Percentiles rank a stretch among this genome's conserved stretches.
Evolutionary conservation across 2,113 vertebrate species (phyloP).

Genomic region (Theristicus caerulescens): DNA sequence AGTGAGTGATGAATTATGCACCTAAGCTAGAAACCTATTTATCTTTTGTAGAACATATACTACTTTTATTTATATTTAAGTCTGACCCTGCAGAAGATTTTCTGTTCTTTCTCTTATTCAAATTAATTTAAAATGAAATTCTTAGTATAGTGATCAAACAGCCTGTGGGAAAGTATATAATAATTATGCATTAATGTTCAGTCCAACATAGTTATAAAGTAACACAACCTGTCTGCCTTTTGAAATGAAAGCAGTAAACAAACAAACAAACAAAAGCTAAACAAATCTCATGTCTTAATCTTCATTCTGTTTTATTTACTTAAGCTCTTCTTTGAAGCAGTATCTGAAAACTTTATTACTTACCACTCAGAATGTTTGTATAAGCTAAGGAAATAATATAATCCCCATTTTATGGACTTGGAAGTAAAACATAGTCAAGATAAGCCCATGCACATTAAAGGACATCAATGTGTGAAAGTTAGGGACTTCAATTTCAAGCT

Average conservation of each 20-base stretch:
- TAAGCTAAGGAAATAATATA: neutral
- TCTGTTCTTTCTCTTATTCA: neutral
- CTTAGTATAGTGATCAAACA: neutral
- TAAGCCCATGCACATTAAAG: neutral
- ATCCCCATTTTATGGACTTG: neutral
- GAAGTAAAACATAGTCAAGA: neutral
- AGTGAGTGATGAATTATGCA: neutral
- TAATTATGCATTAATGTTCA: neutral
- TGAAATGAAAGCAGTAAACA: neutral
- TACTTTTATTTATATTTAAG: neutral
- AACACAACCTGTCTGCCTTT: neutral
- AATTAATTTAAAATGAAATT: neutral
- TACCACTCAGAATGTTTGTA: neutral
- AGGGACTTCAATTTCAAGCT: neutral
- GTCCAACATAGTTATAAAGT: neutral
- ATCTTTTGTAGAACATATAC: neutral
- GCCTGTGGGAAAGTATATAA: neutral
- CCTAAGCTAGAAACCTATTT: neutral
- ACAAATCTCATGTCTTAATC: neutral
- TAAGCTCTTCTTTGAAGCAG: neutral
- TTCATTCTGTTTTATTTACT: neutral
- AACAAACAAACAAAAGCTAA: neutral
- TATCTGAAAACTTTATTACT: neutral
- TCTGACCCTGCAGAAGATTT: neutral
- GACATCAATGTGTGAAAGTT: neutral